Conservation (phyloP, 2,888 invertebrate genomes). For the Macaria liturata region DNA sequence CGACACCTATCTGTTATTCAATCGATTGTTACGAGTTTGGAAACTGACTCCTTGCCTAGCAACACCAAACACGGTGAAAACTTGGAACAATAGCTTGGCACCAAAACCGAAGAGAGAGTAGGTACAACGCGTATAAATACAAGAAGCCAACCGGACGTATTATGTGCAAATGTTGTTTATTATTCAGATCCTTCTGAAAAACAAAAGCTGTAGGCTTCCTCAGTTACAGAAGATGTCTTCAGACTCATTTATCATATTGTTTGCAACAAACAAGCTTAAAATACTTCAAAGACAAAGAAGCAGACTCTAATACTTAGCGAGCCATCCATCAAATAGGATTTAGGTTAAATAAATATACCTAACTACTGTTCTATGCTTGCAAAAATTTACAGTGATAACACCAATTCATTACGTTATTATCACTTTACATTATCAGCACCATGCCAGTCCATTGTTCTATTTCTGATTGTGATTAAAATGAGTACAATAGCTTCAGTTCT, state of each 20-base stretch:
- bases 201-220: constrained; percentile 27
- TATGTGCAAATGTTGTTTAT: constrained; percentile 26
- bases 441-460: constrained; percentile 3
- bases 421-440: constrained; percentile 6
- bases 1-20: constrained; percentile 18
- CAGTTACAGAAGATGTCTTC: constrained; percentile 7
- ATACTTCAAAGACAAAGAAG: constrained; percentile 4
- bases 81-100: constrained; percentile 57
- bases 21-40: constrained; percentile 14
- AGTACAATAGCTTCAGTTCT: not conserved
- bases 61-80: constrained; percentile 47
- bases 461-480: constrained; percentile 2
- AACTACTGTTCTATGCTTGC: not conserved
- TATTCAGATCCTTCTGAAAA: constrained; percentile 16
- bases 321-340: constrained; percentile 10
- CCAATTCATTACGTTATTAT: constrained; percentile 2
- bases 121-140: constrained; percentile 25
- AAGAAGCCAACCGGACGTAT: constrained; percentile 12
- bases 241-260: constrained; percentile 8
- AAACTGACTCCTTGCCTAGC: constrained; percentile 11
- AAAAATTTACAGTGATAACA: constrained; percentile 8
- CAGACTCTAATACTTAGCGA: not conserved
- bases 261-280: constrained; percentile 19
- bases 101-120: constrained; percentile 63
- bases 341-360: constrained; percentile 11